phyloP scores from a whole-genome alignment of 2,113 vertebrate genomes.

The Semnornis frantzii region DNA sequence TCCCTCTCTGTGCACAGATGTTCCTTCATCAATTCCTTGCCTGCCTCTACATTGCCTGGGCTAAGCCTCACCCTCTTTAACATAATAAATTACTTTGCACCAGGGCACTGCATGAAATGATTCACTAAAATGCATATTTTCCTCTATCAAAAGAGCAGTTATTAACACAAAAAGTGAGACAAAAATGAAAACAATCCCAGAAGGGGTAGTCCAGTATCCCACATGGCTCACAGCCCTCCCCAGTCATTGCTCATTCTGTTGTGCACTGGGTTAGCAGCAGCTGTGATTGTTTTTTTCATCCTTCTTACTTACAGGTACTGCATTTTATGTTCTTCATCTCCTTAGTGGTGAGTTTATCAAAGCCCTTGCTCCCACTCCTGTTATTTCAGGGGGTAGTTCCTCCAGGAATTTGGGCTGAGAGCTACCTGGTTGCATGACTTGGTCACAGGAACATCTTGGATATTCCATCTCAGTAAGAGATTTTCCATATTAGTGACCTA shows the following conservation, averaged over 20 bases:
- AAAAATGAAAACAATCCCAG: not conserved
- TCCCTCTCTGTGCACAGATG: not conserved
- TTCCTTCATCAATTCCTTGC: not conserved
- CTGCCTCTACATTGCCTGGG: not conserved
- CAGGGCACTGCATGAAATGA: not conserved
- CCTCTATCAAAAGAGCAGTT: not conserved
- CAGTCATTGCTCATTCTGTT: not conserved
- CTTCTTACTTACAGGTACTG: not conserved
- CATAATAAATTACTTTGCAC: not conserved
- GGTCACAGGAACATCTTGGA: not conserved
- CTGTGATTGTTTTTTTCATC: not conserved
- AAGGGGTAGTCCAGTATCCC: fast-evolving
- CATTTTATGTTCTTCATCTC: not conserved
- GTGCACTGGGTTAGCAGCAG: not conserved
- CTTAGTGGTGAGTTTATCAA: not conserved
- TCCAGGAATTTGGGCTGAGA: not conserved
- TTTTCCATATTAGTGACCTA: not conserved
- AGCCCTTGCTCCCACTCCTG: not conserved
- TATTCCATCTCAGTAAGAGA: not conserved
- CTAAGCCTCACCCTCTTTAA: not conserved
- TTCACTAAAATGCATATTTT: not conserved
- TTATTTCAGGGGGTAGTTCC: not conserved
- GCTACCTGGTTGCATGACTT: not conserved
- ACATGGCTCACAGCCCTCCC: not conserved
- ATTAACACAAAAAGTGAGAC: not conserved